A percentile compares a stretch with the other conserved stretches of the same genome.
phyloP scores from a whole-genome alignment of 2,888 invertebrate species.

The Clitarchus hookeri region DNA sequence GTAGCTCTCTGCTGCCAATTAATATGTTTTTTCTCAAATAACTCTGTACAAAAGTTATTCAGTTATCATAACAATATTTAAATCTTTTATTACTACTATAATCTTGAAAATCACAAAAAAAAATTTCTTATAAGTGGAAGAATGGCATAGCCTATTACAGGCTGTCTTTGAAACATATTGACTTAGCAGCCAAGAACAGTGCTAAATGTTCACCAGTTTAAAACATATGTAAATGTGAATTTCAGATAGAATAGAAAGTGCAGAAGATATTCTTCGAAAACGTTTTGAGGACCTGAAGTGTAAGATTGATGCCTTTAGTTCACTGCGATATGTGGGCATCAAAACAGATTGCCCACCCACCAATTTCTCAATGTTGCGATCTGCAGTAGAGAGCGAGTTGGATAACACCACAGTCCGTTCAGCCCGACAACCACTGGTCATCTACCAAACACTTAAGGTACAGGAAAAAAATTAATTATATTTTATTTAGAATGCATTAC shows the following conservation, averaged over 20 bases:
- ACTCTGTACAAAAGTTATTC: no score
- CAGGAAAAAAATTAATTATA: constrained; percentile 20
- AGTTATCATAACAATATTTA: no score
- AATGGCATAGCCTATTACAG: no score
- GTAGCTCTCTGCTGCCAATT: no score
- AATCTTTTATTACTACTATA: no score
- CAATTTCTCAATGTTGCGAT: constrained; percentile 63
- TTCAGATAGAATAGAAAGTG: constrained; percentile 50
- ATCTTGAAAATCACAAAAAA: no score
- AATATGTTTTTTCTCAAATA: no score
- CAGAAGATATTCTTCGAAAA: constrained; percentile 65
- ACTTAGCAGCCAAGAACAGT: background rate
- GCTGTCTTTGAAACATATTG: no score
- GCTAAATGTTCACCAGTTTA: background rate
- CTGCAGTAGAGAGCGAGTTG: constrained; percentile 65
- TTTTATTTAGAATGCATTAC: no score
- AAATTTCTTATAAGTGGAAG: no score
- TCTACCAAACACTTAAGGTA: constrained; percentile 71
- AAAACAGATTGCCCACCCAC: constrained; percentile 61
- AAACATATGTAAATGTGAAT: background rate
- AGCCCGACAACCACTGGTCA: constrained; percentile 66
- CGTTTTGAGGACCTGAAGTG: constrained; percentile 66
- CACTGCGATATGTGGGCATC: constrained; percentile 69
- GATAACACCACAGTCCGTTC: constrained; percentile 73
- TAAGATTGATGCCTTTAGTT: constrained; percentile 72